Evolutionary conservation across 1,140 invertebrate species (phyloP).

Genomic region (Nebria ingens): DNA sequence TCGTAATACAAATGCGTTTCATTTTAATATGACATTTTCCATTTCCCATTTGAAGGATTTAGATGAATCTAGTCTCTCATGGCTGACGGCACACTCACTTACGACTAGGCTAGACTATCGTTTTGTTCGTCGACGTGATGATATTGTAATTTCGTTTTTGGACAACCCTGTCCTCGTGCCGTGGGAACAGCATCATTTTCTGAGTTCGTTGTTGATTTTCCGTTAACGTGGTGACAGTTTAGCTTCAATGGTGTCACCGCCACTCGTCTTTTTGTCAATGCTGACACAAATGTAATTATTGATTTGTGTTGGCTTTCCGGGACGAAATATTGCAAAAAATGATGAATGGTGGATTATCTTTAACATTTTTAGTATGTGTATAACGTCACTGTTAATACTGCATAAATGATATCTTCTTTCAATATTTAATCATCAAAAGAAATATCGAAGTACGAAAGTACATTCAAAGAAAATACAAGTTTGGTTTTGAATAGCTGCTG

Average conservation of each 20-base stretch:
- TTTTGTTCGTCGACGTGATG: conserved; percentile 4
- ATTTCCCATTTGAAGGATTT: conserved; percentile 19
- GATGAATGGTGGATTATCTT: too few species aligned
- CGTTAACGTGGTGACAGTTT: too few species aligned
- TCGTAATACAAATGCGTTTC: conserved; percentile 20
- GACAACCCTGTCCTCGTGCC: not conserved
- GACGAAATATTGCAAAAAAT: too few species aligned
- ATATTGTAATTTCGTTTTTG: conserved; percentile 1
- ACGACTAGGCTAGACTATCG: not conserved
- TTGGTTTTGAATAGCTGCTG: too few species aligned
- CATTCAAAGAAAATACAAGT: too few species aligned
- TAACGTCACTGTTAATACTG: too few species aligned
- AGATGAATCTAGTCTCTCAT: conserved; percentile 18
- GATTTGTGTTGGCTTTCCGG: not conserved
- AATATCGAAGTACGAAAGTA: too few species aligned
- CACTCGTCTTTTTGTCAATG: not conserved
- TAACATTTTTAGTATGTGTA: too few species aligned
- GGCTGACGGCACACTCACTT: not conserved
- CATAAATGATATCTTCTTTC: too few species aligned
- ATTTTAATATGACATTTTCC: conserved; percentile 27
- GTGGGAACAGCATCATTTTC: not conserved
- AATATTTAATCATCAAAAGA: too few species aligned
- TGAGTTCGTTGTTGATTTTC: not conserved
- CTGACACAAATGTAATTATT: not conserved
- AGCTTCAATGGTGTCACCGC: too few species aligned